These are phyloP conservation scores for Presbytis comata DNA, from an alignment of 2,797 vertebrate genomes.

Conservation along the genomic window DNA sequence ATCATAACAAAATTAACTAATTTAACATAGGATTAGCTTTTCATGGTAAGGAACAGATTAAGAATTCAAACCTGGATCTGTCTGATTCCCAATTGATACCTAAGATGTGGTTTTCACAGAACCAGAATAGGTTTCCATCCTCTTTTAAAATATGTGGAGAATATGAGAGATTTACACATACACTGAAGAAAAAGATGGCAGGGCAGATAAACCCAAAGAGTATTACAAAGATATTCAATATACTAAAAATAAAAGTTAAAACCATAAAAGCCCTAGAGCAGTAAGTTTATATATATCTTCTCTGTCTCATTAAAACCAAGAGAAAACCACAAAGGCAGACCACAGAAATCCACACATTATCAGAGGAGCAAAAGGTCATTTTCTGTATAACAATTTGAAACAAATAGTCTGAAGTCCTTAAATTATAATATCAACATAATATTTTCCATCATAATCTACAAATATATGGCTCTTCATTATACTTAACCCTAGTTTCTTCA, in stretches of 20 bases:
- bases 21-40: neutral
- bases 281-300: neutral
- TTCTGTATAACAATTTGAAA: neutral
- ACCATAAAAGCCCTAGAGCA: neutral
- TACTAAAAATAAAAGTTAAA: neutral
- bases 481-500: neutral
- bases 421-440: neutral
- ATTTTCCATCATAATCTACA: neutral
- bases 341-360: neutral
- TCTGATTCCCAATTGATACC: neutral
- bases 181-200: neutral
- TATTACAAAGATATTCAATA: neutral
- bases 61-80: neutral
- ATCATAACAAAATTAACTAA: neutral
- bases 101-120: neutral
- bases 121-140: neutral
- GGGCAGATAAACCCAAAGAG: neutral
- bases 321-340: neutral
- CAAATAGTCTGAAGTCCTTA: neutral
- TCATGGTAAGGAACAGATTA: neutral
- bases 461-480: neutral
- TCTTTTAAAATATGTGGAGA: neutral
- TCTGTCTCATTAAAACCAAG: neutral
- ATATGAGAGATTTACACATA: neutral
- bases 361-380: neutral